Evolutionary conservation across 2,888 invertebrate species (phyloP).

Genomic region (Molorchus minor): DNA sequence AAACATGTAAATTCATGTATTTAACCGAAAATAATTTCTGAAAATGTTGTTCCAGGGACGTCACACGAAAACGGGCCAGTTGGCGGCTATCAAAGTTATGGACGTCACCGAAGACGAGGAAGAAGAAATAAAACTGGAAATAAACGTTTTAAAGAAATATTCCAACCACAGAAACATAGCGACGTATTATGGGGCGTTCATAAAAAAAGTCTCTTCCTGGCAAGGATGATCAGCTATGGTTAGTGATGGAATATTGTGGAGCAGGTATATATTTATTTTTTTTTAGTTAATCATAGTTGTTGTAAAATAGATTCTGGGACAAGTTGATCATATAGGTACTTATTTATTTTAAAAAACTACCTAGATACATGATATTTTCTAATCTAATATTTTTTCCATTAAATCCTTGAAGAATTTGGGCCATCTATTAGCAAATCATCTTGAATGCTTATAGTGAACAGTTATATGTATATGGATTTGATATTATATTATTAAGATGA

Average conservation of each 20-base stretch:
- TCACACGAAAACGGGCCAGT: conserved; percentile 98
- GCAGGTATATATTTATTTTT: conserved; percentile 70
- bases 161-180: conserved; percentile 99
- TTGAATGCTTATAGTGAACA: no score
- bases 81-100: conserved; percentile 99
- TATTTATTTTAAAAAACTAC: no score
- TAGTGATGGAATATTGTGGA: conserved; percentile 99
- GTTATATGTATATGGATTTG: no score
- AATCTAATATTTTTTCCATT: no score
- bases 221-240: conserved; percentile 99
- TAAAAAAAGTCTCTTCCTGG: conserved; percentile 98
- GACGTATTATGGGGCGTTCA: conserved; percentile 99
- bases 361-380: no score
- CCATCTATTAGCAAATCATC: no score
- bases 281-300: no score
- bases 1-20: neutral
- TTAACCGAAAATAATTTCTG: neutral
- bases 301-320: no score
- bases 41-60: conserved; percentile 77
- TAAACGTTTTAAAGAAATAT: conserved; percentile 99
- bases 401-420: no score
- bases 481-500: no score
- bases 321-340: no score
- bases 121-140: conserved; percentile 99
- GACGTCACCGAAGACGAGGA: conserved; percentile 99